phyloP scores from a whole-genome alignment of 2,888 invertebrate genomes.

The Branchipolynoe longqiensis region DNA sequence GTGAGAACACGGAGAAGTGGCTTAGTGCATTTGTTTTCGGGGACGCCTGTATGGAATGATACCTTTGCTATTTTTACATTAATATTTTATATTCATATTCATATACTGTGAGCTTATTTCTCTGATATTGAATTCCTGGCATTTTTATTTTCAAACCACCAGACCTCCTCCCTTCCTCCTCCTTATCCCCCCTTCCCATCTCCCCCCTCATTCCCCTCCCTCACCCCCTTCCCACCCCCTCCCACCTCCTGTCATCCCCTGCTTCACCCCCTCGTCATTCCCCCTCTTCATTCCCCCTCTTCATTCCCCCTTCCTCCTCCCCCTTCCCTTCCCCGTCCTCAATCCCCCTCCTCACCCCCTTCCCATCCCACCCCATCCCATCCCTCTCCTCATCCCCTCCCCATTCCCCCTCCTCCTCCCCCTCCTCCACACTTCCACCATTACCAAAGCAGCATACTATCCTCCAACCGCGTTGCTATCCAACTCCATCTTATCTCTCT shows the following conservation, averaged over 20 bases:
- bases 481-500: neutral
- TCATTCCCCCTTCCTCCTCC: too few species aligned
- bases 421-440: neutral
- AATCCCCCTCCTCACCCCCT: neutral
- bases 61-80: too few species aligned
- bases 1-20: too few species aligned
- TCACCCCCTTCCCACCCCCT: neutral
- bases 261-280: neutral
- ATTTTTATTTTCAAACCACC: too few species aligned
- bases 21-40: too few species aligned
- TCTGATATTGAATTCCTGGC: too few species aligned
- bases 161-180: too few species aligned
- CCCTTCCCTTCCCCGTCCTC: too few species aligned
- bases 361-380: neutral
- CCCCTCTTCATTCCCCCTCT: neutral
- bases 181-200: neutral
- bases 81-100: too few species aligned
- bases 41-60: too few species aligned
- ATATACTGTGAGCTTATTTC: too few species aligned
- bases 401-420: neutral
- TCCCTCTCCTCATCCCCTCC: neutral
- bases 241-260: neutral
- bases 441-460: too few species aligned
- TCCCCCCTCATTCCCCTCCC: neutral
- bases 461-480: neutral